Base-by-base conservation (phyloP, 2,797 vertebrate species). In the Hypotaenidia philippensis region DNA sequence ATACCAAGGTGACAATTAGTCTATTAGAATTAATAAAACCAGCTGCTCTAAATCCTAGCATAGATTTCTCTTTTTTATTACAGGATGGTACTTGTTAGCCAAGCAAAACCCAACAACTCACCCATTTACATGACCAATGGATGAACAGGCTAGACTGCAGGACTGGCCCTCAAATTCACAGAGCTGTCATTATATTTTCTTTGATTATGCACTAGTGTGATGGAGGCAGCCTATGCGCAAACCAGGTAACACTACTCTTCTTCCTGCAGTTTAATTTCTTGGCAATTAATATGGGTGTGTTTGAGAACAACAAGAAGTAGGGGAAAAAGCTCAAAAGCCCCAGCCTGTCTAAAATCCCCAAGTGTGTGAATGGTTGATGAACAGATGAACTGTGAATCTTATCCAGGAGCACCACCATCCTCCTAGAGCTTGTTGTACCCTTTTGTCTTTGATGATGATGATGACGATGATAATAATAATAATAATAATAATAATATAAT, bases 261-360 rank as follows among this genome's bases (percentile, higher is more conserved):
- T 96, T 97, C 96, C 83, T 89, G 93, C 25, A 52, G 96, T 97
- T 97, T 93, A 95, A 97, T 96, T 97, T 95, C 89, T 97, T 95
- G 94, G 89, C 79, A 96, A 96, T 96, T 97, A 97, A 96, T 96
- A 97, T 5, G 12, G 81, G 55, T 72, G 13, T 78, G 81, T 93
- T 93, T 83, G 64, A 94, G 76, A 85, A 79, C 81, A 85, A 79
- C 77, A 83, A 66, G 75, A 87, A 93, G 79, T 93, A 88, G 72
- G 26, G 68, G 93, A 89, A 86, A 69, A 2, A 49, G 66, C 49
- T 49, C 59, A 85, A 50, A 88, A 90, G 90, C 59, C 49, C 41
- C 60, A 66, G 83, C 50, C 76, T 26, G 72, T 88, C 69, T 74
- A 90, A 91, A 70, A 89, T 78, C 36, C 71, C 27, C 17, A 45